Evolutionary conservation across 2,888 invertebrate species (phyloP).

Genomic region (Rhingia rostrata): DNA sequence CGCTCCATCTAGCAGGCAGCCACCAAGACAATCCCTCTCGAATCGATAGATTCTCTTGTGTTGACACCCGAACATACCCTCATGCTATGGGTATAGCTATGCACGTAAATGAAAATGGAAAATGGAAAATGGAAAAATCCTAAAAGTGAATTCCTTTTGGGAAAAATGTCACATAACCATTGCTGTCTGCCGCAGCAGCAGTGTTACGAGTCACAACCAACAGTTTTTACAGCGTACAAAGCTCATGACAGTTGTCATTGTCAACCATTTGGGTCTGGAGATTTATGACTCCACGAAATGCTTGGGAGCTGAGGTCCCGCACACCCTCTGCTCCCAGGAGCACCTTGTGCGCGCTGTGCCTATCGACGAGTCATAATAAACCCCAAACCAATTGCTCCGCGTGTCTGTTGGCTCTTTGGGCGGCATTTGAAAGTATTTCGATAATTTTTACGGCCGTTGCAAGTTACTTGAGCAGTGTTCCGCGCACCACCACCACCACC

Average conservation of each 20-base stretch:
- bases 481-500: constrained; percentile 25
- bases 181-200: constrained; percentile 28
- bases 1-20: not conserved
- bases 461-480: constrained; percentile 14
- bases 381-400: constrained; percentile 68
- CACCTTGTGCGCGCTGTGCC: constrained; percentile 41
- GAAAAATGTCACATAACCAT: constrained; percentile 67
- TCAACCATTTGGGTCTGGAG: constrained; percentile 63
- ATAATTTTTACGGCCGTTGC: constrained; percentile 67
- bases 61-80: constrained; percentile 10
- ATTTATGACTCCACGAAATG: constrained; percentile 71
- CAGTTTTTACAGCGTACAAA: constrained; percentile 53
- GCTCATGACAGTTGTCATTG: constrained; percentile 74
- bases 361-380: constrained; percentile 66
- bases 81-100: not conserved
- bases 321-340: constrained; percentile 38
- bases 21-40: constrained; percentile 34
- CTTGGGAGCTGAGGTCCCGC: constrained; percentile 42
- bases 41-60: constrained; percentile 45
- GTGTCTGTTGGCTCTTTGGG: constrained; percentile 60
- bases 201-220: constrained; percentile 32
- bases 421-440: constrained; percentile 73
- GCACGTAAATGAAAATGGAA: constrained; percentile 38
- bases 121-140: constrained; percentile 51
- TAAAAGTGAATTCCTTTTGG: constrained; percentile 63